phyloP scores from a whole-genome alignment of 2,797 vertebrate species.

The Iguana delicatissima region DNA sequence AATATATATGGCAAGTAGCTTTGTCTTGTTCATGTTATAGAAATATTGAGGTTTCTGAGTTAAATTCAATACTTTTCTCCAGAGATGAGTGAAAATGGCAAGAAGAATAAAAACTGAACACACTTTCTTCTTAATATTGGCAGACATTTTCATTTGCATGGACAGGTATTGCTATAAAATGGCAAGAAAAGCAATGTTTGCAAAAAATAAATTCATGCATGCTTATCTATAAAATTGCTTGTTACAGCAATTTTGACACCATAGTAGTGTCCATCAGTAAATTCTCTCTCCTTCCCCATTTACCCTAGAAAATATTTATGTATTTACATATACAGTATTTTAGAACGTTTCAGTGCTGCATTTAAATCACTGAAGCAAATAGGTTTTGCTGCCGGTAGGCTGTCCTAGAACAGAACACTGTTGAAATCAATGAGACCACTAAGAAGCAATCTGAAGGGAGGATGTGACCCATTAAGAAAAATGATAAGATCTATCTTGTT shows the following conservation, averaged over 20 bases:
- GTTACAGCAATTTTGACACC: constrained; percentile 25
- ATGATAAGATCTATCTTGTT: constrained; percentile 51
- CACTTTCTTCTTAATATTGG: constrained; percentile 1
- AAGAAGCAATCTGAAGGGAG: constrained; percentile 48
- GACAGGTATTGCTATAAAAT: constrained; percentile 9
- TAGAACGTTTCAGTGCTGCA: neutral
- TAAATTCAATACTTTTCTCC: constrained; percentile 52
- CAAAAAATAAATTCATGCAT: constrained; percentile 23
- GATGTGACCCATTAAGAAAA: constrained; percentile 30
- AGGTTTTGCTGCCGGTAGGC: constrained; percentile 36
- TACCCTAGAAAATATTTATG: neutral
- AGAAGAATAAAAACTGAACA: constrained; percentile 37
- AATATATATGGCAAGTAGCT: neutral
- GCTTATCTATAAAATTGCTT: constrained; percentile 33
- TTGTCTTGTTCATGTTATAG: neutral
- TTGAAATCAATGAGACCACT: constrained; percentile 49
- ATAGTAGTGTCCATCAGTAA: neutral
- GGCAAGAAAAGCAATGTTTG: constrained; percentile 20
- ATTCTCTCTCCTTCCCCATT: neutral
- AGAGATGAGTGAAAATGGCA: constrained; percentile 33
- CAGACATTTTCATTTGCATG: constrained; percentile 11
- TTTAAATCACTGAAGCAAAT: constrained; percentile 28
- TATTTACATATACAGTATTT: constrained; percentile 3
- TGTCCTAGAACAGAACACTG: constrained; percentile 12
- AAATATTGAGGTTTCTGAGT: neutral